phyloP scores from a whole-genome alignment of 2,113 vertebrate genomes.

The Odobenus rosmarus region DNA sequence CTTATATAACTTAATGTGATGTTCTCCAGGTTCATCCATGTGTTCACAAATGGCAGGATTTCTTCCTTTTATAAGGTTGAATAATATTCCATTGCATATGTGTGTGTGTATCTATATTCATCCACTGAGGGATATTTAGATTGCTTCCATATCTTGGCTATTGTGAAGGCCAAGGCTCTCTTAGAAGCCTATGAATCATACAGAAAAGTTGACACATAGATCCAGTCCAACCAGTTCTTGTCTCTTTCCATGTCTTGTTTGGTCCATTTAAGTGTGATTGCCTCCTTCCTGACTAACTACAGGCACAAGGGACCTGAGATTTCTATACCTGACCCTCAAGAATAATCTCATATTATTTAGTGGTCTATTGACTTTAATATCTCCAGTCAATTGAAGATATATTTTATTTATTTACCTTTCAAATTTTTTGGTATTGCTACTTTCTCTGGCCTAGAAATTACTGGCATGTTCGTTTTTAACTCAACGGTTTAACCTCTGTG shows the following conservation, averaged over 20 bases:
- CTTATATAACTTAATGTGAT: neutral
- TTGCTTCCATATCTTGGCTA: neutral
- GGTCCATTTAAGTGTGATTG: neutral
- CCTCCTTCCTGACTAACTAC: neutral
- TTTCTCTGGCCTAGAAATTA: slow-evolving; percentile 57
- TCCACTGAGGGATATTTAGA: neutral
- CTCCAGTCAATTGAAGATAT: slow-evolving; percentile 15
- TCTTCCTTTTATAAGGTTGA: neutral
- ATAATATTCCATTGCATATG: neutral
- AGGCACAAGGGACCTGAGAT: neutral
- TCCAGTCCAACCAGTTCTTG: neutral
- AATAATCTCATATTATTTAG: neutral
- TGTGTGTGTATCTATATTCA: neutral
- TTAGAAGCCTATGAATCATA: neutral
- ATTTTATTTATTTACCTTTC: slow-evolving; percentile 41
- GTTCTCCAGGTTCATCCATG: neutral
- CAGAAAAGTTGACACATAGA: neutral
- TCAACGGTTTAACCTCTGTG: slow-evolving; percentile 67
- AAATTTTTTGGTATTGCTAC: slow-evolving; percentile 1
- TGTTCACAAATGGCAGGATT: neutral
- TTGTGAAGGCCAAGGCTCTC: neutral
- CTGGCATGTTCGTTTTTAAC: slow-evolving; percentile 56
- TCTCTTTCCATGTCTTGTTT: neutral
- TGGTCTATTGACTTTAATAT: slow-evolving; percentile 12
- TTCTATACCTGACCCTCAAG: neutral